Base-by-base conservation (phyloP, 2,113 vertebrate species). In the Hipposideros armiger region DNA sequence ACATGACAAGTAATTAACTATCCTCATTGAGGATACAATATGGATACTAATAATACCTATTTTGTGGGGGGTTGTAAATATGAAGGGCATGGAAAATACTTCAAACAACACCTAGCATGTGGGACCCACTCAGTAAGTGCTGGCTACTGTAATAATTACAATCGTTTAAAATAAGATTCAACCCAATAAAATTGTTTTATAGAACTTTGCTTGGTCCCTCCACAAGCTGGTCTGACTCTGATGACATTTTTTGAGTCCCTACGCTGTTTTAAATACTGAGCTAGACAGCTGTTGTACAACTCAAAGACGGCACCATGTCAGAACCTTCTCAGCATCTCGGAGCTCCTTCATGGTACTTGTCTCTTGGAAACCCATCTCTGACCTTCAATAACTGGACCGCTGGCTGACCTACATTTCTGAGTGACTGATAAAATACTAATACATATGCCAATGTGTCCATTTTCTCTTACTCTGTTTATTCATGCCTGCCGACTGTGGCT, bases 1-100 rank as follows among this genome's bases (percentile, higher is more conserved):
- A 36, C 3, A 45, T 47, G 92, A 58, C 64, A 93, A 78, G 28
- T 80, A 91, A 54, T 60, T 69, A 95, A 67, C 50, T 80, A 11
- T 82, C 90, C 32, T 64, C n/a, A n/a, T 7, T 78, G 50, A 88
- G 28, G 87, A 36, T 91, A 70, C 82, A 74, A 80, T 86, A 52
- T 42, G 4, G 22, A 52, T 69, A 70, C 22, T 40, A 50, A 50
- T 28, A 67, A 81, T 62, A 28, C 30, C 67, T 92, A 14, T 73
- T 88, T 92, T 54, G 70, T 87, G 77, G 40, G 52, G 36, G 15
- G 36, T 84, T 83, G 30, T 78, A 91, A 54, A 84, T 91, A 86
- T 66, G 76, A 95, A 76, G 20, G 66, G 4, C 45, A 72, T 13
- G 3, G 7, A 66, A 92, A 81, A 67, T 60, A 64, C 13, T 87